Percentiles rank a stretch among this genome's conserved stretches.
These are phyloP conservation scores for Pangasius krempfi DNA, from an alignment of 2,797 vertebrate species.

Conservation along the genomic window DNA sequence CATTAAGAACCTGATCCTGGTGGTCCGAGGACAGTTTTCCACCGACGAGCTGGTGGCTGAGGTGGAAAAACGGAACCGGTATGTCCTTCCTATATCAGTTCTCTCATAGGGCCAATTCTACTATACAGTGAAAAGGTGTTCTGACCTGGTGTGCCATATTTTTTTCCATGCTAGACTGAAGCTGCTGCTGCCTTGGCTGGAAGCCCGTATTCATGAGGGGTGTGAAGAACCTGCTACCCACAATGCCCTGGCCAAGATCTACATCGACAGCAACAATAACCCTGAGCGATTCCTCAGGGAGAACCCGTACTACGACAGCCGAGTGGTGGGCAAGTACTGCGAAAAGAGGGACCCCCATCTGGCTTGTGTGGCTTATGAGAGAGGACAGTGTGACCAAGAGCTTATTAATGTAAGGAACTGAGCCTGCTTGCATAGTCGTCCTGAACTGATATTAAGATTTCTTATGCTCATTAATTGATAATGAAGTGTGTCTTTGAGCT, in stretches of 20 bases:
- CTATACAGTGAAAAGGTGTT: neutral
- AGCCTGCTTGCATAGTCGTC: neutral
- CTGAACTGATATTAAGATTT: neutral
- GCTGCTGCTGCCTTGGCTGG: constrained; percentile 90
- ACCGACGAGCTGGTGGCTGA: constrained; percentile 95
- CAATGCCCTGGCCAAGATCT: constrained; percentile 93
- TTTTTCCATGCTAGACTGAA: constrained; percentile 80
- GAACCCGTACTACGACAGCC: constrained; percentile 90
- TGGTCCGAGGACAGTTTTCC: constrained; percentile 95
- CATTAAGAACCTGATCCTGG: constrained; percentile 95
- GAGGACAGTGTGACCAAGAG: constrained; percentile 91
- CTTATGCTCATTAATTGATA: neutral
- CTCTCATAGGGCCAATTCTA: neutral
- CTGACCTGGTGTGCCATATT: neutral
- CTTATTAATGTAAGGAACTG: constrained; percentile 83
- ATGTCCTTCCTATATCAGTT: constrained; percentile 10
- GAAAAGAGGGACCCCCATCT: constrained; percentile 95
- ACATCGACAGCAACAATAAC: constrained; percentile 95
- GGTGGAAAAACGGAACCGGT: constrained; percentile 95
- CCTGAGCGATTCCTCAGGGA: constrained; percentile 89
- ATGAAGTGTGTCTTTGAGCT: neutral
- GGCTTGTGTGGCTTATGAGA: constrained; percentile 91
- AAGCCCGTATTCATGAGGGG: constrained; percentile 91
- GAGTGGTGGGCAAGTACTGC: constrained; percentile 92
- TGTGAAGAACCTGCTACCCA: constrained; percentile 93